Evolutionary conservation across 1,140 invertebrate genomes (phyloP), one percentile per base, ranked within the genome.

Genomic region (Paracyclopina nana): DNA sequence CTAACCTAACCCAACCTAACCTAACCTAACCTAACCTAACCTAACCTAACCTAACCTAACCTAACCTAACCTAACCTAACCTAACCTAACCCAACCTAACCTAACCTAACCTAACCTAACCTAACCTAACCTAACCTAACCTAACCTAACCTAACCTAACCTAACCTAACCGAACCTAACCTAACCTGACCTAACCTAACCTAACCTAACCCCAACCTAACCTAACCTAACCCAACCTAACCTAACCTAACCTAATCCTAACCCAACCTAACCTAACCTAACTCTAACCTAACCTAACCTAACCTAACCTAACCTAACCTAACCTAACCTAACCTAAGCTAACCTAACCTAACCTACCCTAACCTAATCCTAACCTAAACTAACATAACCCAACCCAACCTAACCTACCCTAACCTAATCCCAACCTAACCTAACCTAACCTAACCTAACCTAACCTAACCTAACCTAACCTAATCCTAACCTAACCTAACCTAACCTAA

Each of bases 131-230:
- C 25, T 53, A 58, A 27, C 50, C n/a, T 46, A 58, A 53, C 46
- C 41, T 52, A 58, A 48, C 55, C 29, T 57, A 58, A 54, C 53
- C 41, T 48, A 58, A 52, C 55, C 38, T 50, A 60, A 14, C 55
- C 56, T 53, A 50, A 59, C 52, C 38, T 46, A 53, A 60, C 52
- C 45, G 52, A 55, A 56, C 56, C 53, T 46, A 55, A 60, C 58
- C 57, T 53, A 59, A 60, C 59, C 55, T 41, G 55, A 59, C 55
- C 55, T 52, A 58, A 60, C 59, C 22, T 46, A 57, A 60, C 57
- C 55, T 53, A 60, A 58, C 60, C 53, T 50, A 61, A 58, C n/a
- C 58, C 42, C 46, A 55, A 58, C 58, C 43, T 46, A 56, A 61
- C 54, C 54, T 45, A 56, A 57, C 51, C 51, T 51, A 57, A 57